These are phyloP conservation scores for Ommatoiulus sabulosus DNA, from an alignment of 2,888 invertebrate genomes.

Conservation along the genomic window DNA sequence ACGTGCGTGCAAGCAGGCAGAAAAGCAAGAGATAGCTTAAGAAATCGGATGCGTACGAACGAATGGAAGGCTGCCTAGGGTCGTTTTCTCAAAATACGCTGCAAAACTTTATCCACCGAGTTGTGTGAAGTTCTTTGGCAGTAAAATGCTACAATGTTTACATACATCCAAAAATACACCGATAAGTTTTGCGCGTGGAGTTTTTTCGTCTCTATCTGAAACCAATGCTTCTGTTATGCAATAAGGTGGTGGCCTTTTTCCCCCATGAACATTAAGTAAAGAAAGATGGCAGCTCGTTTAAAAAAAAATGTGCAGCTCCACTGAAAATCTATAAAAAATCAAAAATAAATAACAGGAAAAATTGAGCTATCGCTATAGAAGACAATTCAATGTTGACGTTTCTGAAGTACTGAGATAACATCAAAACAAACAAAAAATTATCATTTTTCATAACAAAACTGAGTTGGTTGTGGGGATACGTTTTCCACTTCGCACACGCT, in stretches of 20 bases:
- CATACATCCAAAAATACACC: neutral
- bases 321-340: too few species aligned
- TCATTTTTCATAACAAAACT: too few species aligned
- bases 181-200: neutral
- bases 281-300: neutral
- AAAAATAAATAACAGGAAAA: too few species aligned
- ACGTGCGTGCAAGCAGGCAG: constrained; percentile 28
- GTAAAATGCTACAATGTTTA: neutral
- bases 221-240: neutral
- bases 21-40: neutral
- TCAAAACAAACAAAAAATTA: too few species aligned
- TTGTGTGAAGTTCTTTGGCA: neutral
- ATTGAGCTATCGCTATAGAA: too few species aligned
- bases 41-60: neutral
- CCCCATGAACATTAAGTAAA: neutral
- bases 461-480: too few species aligned
- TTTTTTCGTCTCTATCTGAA: neutral
- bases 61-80: neutral
- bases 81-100: neutral
- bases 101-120: neutral
- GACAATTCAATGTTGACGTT: too few species aligned
- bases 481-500: too few species aligned
- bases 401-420: too few species aligned
- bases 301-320: too few species aligned
- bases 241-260: neutral